phyloP scores from a whole-genome alignment of 2,113 vertebrate genomes.

The Malurus cyaneus region DNA sequence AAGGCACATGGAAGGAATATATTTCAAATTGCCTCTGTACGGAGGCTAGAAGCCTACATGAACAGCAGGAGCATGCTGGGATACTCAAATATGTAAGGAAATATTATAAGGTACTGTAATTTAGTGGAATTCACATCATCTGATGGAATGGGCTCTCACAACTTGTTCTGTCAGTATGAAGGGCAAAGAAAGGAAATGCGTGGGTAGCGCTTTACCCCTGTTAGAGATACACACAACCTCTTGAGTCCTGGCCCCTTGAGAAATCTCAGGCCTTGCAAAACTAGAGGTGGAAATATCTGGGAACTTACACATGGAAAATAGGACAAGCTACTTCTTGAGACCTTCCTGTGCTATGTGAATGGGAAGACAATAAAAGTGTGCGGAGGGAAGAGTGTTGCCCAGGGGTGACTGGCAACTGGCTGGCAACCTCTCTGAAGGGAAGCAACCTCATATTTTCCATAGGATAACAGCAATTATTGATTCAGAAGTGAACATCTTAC shows the following conservation, averaged over 20 bases:
- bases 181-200: neutral
- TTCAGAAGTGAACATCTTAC: neutral
- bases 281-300: neutral
- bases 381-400: neutral
- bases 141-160: neutral
- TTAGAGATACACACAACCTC: neutral
- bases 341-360: neutral
- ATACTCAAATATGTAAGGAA: neutral
- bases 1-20: neutral
- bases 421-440: neutral
- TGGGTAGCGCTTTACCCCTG: accelerated
- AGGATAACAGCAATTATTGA: neutral
- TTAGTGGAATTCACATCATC: neutral
- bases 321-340: neutral
- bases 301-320: neutral
- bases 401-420: neutral
- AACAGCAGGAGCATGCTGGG: neutral
- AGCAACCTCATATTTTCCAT: neutral
- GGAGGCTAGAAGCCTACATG: neutral
- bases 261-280: neutral
- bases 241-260: neutral
- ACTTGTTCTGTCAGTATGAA: neutral
- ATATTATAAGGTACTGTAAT: neutral
- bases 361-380: neutral
- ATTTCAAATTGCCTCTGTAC: neutral